Percentiles rank a stretch among this genome's conserved stretches.
Evolutionary conservation across 2,113 vertebrate species (phyloP).

Genomic region (Phrynosoma blainvillii): DNA sequence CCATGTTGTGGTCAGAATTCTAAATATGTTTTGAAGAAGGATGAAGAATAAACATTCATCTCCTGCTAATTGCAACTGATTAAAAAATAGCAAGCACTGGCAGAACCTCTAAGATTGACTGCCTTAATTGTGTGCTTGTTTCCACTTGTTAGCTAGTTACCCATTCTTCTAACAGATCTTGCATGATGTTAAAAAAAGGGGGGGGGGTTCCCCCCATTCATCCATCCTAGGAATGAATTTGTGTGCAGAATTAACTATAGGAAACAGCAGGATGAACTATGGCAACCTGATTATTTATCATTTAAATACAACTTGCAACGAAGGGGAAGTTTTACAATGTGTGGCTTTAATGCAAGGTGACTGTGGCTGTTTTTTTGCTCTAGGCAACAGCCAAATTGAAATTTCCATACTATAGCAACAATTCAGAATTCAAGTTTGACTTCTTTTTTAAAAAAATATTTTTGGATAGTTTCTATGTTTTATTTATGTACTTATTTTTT

Average conservation of each 20-base stretch:
- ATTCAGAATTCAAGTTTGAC: background rate
- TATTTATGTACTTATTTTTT: too few species aligned
- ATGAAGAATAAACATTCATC: slow-evolving; percentile 62
- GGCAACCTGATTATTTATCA: background rate
- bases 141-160: slow-evolving; percentile 57
- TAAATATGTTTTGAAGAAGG: slow-evolving; percentile 27
- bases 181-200: slow-evolving; percentile 18
- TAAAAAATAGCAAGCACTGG: slow-evolving; percentile 58
- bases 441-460: background rate
- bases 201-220: slow-evolving; percentile 22
- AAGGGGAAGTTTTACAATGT: background rate
- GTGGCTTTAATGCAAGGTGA: background rate
- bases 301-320: background rate
- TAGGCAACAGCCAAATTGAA: background rate
- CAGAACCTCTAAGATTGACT: slow-evolving; percentile 45
- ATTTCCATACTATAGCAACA: background rate
- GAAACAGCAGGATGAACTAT: background rate
- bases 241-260: slow-evolving; percentile 11
- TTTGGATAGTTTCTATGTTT: background rate
- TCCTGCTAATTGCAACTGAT: slow-evolving; percentile 61
- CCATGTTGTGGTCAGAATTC: slow-evolving; percentile 59
- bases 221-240: slow-evolving; percentile 1
- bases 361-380: background rate
- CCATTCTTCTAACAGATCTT: slow-evolving; percentile 22
- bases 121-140: slow-evolving; percentile 61